Percentiles rank a stretch among this genome's conserved stretches.
Evolutionary conservation across 2,888 invertebrate genomes (phyloP).

Genomic region (Notodonta dromedarius): DNA sequence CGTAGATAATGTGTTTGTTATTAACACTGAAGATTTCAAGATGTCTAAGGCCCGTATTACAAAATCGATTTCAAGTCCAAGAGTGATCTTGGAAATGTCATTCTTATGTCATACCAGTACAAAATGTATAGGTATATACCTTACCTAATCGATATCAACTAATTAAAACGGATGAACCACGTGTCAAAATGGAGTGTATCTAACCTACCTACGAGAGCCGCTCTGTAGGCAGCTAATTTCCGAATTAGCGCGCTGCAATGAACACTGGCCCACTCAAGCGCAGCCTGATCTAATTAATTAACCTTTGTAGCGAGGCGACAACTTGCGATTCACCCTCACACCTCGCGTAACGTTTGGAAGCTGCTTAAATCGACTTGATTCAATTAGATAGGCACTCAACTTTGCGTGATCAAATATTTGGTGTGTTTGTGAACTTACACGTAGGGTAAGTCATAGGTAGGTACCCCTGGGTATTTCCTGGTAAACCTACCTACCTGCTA

Average conservation of each 20-base stretch:
- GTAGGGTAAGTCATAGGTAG: too few relatives aligned
- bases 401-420: background rate
- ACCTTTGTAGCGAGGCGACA: constrained; percentile 60
- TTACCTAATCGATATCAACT: constrained; percentile 46
- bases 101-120: too few relatives aligned
- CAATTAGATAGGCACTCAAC: background rate
- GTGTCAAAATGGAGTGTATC: constrained; percentile 59
- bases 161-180: constrained; percentile 61
- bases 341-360: constrained; percentile 27
- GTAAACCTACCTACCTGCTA: too few relatives aligned
- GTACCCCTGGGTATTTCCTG: too few relatives aligned
- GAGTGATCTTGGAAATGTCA: too few relatives aligned
- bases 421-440: background rate
- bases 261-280: constrained; percentile 71
- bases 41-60: too few relatives aligned
- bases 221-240: constrained; percentile 72
- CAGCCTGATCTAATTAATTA: constrained; percentile 73
- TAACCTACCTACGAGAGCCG: constrained; percentile 48
- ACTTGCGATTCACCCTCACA: constrained; percentile 39
- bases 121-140: too few relatives aligned
- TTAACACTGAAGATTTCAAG: too few relatives aligned
- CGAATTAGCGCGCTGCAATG: constrained; percentile 72
- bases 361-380: constrained; percentile 13
- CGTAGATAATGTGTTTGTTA: too few relatives aligned
- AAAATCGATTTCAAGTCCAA: too few relatives aligned